Conservation (phyloP, 1,140 invertebrate genomes). For the Euwallacea similis region DNA sequence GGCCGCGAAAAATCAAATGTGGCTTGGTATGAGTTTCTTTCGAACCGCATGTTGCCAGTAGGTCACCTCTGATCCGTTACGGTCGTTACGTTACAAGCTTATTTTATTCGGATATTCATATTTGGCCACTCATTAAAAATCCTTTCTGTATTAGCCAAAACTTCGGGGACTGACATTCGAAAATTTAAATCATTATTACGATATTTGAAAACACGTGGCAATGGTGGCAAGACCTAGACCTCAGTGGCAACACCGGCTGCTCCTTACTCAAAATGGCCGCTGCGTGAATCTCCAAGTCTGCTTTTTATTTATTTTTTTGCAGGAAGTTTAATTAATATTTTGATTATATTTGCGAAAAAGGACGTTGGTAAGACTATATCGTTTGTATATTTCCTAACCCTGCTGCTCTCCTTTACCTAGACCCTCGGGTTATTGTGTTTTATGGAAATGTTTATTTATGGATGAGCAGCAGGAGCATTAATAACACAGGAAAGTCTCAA, state of each 20-base stretch:
- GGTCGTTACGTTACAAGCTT: no score
- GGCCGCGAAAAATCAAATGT: no score
- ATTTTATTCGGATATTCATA: no score
- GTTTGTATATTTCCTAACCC: neutral
- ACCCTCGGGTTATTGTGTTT: neutral
- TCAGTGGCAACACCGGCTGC: neutral
- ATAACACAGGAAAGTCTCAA: neutral
- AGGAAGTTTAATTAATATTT: slow-evolving; percentile 29
- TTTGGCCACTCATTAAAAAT: no score
- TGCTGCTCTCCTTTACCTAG: neutral
- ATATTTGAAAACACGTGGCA: no score
- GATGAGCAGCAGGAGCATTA: slow-evolving; percentile 6
- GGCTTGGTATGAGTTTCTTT: no score
- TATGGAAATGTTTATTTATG: slow-evolving; percentile 25
- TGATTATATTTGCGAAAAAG: slow-evolving; percentile 27
- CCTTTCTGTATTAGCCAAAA: no score
- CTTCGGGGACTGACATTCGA: no score
- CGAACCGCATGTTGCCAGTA: no score
- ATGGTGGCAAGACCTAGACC: no score
- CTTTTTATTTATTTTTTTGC: slow-evolving; percentile 38
- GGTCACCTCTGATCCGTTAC: no score
- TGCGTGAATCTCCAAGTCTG: slow-evolving; percentile 27
- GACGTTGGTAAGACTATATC: slow-evolving; percentile 23
- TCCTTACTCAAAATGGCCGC: slow-evolving; percentile 25
- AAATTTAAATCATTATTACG: no score